Base-by-base conservation (phyloP, 2,797 vertebrate species). In the Hippocampus kuda region DNA sequence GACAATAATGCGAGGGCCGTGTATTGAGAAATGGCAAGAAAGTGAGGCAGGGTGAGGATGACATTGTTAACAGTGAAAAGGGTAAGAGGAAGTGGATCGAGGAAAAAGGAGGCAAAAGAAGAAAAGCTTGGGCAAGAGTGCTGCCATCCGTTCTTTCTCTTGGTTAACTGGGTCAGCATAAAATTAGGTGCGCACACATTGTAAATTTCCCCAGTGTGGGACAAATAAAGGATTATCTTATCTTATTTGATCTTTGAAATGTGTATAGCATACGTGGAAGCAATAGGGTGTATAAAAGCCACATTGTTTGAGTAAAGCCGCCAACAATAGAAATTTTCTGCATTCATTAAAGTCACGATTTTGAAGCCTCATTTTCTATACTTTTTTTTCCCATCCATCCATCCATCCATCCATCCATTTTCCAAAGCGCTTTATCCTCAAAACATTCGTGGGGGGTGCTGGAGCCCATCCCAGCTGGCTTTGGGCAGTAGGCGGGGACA, bases 281-380 rank as follows among this genome's bases (percentile, higher is more conserved):
- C 13, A 22, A 73, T 74, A n/a, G n/a, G n/a, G n/a, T n/a, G n/a
- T n/a, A 74, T 82, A 83, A 87, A 88, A 86, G 79, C 78, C 84
- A 86, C 81, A 86, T 86, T 86, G 86, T 77, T 81, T 27, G 34
- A 38, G 34, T 38, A 38, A 38, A 7, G 34, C 34, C 34, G 8
- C 34, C 34, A 38, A 38, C 34, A 38, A 38, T 38, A 8, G 34
- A 38, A 38, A 38, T 38, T 0, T 38, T 38, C n/a, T n/a, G n/a
- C 34, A 8, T 38, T 38, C 34, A 38, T 38, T 34, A 7, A 38
- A 38, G 34, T 18, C 46, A 48, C 4, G 4, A 48, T 16, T 48
- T 48, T 16, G 13, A 48, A 48, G 46, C 46, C 15, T 48, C 46
- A 16, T 48, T 48, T 48, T 15, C 18, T 48, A 15, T 48, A 48